These are phyloP conservation scores for Lysandra coridon DNA, from an alignment of 2,888 invertebrate species.

Conservation along the genomic window DNA sequence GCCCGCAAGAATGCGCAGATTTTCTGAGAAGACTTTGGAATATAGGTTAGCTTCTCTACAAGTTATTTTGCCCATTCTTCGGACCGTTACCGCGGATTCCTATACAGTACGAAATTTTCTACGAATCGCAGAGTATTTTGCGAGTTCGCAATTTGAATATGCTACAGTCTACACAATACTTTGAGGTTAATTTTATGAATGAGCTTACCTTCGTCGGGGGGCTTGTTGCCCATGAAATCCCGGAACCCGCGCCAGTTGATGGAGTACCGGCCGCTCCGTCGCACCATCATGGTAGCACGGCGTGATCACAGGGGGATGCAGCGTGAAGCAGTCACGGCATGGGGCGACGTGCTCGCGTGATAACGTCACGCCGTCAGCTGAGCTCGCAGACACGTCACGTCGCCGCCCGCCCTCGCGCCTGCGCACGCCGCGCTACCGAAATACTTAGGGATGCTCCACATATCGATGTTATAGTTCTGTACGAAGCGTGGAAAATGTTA, in stretches of 20 bases:
- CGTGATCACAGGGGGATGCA: constrained; percentile 35
- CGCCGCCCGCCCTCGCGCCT: constrained; percentile 67
- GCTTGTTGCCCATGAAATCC: constrained; percentile 72
- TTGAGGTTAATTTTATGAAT: constrained; percentile 43
- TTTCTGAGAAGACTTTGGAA: constrained; percentile 4
- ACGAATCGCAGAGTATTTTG: not conserved
- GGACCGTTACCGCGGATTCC: not conserved
- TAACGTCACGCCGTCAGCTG: constrained; percentile 74
- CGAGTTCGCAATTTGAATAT: not conserved
- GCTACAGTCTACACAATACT: not conserved
- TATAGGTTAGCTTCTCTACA: constrained; percentile 5
- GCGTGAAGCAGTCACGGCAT: constrained; percentile 29
- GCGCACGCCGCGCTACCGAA: constrained; percentile 60
- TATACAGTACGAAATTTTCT: not conserved
- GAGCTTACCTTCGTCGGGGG: constrained; percentile 72
- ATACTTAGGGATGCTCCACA: constrained; percentile 38
- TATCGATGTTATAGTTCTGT: constrained; percentile 40
- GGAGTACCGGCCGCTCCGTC: constrained; percentile 76
- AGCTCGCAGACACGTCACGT: constrained; percentile 58
- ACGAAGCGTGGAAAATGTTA: not conserved
- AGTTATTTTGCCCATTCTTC: not conserved
- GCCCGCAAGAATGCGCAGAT: constrained; percentile 20
- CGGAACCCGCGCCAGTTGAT: constrained; percentile 77
- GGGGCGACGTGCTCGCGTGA: constrained; percentile 58
- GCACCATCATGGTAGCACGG: constrained; percentile 67